Percentiles rank a stretch among this genome's conserved stretches.
Conservation (phyloP, 2,888 invertebrate genomes). For the Troides helena region DNA sequence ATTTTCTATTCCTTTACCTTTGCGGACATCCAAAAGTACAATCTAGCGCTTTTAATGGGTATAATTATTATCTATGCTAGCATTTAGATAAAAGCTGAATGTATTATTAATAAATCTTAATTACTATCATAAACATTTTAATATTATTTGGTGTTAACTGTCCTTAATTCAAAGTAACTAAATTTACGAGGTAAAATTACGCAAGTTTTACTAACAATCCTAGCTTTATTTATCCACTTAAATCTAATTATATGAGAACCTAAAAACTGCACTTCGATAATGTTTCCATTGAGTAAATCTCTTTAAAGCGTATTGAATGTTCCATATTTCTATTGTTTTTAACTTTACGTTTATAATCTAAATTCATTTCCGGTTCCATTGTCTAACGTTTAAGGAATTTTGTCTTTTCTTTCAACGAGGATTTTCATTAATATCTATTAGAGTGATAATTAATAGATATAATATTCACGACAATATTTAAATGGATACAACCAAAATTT, state of each 20-base stretch:
- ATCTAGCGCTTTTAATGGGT: neutral
- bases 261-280: conserved; percentile 24
- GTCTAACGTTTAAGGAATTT: conserved; percentile 27
- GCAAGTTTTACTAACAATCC: conserved; percentile 33
- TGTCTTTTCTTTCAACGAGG: conserved; percentile 12
- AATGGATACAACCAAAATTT: neutral
- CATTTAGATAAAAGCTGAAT: conserved; percentile 13
- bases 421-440: neutral
- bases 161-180: conserved; percentile 49
- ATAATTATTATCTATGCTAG: neutral
- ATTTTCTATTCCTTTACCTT: neutral
- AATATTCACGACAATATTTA: conserved; percentile 4
- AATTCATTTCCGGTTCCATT: conserved; percentile 4
- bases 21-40: neutral
- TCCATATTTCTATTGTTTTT: neutral
- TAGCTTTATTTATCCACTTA: conserved; percentile 40
- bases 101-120: conserved; percentile 39
- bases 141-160: conserved; percentile 74
- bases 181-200: conserved; percentile 39
- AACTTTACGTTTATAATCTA: conserved; percentile 4
- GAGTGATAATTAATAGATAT: neutral
- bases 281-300: conserved; percentile 18
- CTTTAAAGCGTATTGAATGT: conserved; percentile 25
- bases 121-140: conserved; percentile 51
- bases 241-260: conserved; percentile 35